Evolutionary conservation across 2,797 vertebrate species (phyloP).

Genomic region (Chlorospingus semifuscus): DNA sequence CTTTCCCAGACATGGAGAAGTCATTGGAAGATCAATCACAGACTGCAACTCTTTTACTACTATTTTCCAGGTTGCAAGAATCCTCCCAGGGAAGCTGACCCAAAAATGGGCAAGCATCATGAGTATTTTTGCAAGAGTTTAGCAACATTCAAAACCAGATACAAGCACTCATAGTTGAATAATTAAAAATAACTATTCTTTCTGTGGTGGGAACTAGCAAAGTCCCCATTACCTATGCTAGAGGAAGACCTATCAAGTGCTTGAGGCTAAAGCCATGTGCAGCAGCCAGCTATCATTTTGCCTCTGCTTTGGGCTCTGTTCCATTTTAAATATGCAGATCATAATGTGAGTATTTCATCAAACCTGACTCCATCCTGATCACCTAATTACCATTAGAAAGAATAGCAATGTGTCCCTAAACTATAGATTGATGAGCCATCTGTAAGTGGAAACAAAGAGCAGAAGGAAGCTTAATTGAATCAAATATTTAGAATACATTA

Average conservation of each 20-base stretch:
- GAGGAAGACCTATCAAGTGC: not conserved
- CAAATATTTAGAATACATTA: constrained; percentile 68
- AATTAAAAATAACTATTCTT: not conserved
- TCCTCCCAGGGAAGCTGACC: not conserved
- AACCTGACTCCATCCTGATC: constrained; percentile 56
- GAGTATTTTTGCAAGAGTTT: not conserved
- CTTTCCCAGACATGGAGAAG: not conserved
- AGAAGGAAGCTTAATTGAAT: constrained; percentile 69
- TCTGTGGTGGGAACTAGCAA: not conserved
- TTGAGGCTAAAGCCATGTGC: not conserved
- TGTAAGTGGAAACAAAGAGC: constrained; percentile 66
- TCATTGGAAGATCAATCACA: not conserved
- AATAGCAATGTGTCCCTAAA: constrained; percentile 56
- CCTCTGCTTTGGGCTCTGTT: not conserved
- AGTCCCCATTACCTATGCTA: not conserved
- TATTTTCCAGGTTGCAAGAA: not conserved
- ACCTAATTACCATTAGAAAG: constrained; percentile 66
- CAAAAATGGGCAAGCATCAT: not conserved
- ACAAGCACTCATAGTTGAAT: not conserved
- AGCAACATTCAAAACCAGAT: not conserved
- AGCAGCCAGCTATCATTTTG: not conserved
- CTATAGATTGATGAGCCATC: constrained; percentile 66
- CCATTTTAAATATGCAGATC: constrained; percentile 45
- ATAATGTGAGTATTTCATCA: constrained; percentile 43
- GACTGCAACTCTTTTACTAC: not conserved